Evolutionary conservation across 2,888 invertebrate species (phyloP), one percentile per base, ranked within the genome.

Genomic region (Erannis defoliaria): DNA sequence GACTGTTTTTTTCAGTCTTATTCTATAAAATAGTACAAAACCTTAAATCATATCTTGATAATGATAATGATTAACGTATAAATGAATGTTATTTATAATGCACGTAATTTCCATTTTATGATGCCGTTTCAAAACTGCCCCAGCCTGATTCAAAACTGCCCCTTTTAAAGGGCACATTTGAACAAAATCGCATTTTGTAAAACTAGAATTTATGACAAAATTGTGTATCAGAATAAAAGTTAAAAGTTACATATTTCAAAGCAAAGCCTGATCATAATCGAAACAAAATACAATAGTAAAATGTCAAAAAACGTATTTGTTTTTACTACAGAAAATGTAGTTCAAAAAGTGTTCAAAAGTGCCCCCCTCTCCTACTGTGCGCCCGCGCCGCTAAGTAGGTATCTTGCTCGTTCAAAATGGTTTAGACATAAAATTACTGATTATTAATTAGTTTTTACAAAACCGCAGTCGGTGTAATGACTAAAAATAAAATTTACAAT

Each of bases 281-380:
- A 33, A 33, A 33, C 33, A n/a, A n/a, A 12, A 33, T 33, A 33
- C 33, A 33, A n/a, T n/a, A 33, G 4, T 35, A 14, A 35, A 35
- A 35, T 35, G 35, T 35, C n/a, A n/a, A n/a, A 33, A 8, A 35
- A 5, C 35, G 35, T 35, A 14, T 14, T 35, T 35, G 35, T 14
- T 35, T 35, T 35, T n/a, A 14, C n/a, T 9, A 9, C 14, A n/a
- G 14, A 35, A 4, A 35, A 35, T 5, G 14, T 14, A 14, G 35
- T 35, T 35, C 14, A 35, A 10, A 35, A 35, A 14, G 35, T 35
- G 35, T 35, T n/a, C 35, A 10, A n/a, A 35, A 35, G 35, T 35
- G 35, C 35, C 35, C n/a, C 35, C 35, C 35, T 35, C 35, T 35
- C 35, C 35, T 26, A 31, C n/a, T n/a, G n/a, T n/a, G n/a, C n/a